Percentiles rank a stretch among this genome's conserved stretches.
Evolutionary conservation across 2,797 vertebrate species (phyloP).

Genomic region (Hylomyscus alleni): DNA sequence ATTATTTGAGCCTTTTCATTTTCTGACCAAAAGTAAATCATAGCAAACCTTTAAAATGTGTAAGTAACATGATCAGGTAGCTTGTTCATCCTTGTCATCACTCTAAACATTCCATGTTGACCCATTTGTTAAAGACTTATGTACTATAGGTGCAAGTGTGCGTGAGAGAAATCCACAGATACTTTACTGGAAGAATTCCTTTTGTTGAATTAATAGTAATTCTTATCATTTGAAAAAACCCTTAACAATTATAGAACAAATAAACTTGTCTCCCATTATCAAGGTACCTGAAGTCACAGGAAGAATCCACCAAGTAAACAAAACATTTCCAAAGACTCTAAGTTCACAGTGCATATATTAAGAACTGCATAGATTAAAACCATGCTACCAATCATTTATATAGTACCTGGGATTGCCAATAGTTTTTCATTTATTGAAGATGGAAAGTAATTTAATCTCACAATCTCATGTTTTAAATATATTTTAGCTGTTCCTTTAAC

Average conservation of each 20-base stretch:
- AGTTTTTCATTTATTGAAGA: background rate
- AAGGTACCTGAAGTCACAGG: conserved; percentile 80
- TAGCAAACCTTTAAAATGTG: conserved; percentile 78
- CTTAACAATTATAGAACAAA: conserved; percentile 83
- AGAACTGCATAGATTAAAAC: conserved; percentile 70
- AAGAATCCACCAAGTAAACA: conserved; percentile 79
- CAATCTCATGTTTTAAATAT: background rate
- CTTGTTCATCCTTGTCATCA: conserved; percentile 82
- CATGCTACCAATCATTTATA: background rate
- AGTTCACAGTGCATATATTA: conserved; percentile 58
- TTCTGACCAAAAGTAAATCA: conserved; percentile 77
- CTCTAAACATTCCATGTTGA: conserved; percentile 77
- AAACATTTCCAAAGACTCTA: conserved; percentile 64
- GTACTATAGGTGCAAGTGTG: conserved; percentile 75
- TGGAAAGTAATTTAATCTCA: background rate
- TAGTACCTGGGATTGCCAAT: no score
- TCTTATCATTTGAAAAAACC: conserved; percentile 82
- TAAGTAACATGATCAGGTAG: conserved; percentile 80
- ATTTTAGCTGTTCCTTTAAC: no score
- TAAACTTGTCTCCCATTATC: conserved; percentile 80
- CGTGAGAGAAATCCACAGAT: conserved; percentile 75
- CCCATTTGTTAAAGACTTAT: conserved; percentile 78
- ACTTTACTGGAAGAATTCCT: conserved; percentile 76
- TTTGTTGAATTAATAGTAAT: conserved; percentile 79
- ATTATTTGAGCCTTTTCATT: conserved; percentile 69